A percentile compares a stretch with the other conserved stretches of the same genome.
Conservation (phyloP, 2,797 vertebrate species). For the Enteromius mattozi region DNA sequence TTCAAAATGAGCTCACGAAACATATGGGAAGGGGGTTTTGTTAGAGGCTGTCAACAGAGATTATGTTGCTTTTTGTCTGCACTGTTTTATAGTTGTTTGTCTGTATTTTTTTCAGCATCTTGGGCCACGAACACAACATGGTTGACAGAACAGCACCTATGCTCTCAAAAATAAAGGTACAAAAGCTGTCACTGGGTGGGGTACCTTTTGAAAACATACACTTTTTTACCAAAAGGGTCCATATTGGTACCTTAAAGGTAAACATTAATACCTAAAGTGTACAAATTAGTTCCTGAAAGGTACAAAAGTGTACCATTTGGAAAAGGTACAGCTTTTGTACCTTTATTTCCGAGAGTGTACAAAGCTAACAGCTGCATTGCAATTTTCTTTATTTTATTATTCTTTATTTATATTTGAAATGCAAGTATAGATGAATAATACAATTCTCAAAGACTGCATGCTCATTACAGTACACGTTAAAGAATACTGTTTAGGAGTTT, state of each 20-base stretch:
- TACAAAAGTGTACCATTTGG: too few relatives aligned
- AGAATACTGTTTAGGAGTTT: not conserved
- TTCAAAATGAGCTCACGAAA: conserved; percentile 29
- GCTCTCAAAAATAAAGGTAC: too few relatives aligned
- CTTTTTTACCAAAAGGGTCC: too few relatives aligned
- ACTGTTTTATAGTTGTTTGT: not conserved
- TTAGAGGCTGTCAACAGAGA: not conserved
- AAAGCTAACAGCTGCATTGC: not conserved
- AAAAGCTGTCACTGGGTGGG: too few relatives aligned
- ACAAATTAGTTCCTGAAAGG: too few relatives aligned
- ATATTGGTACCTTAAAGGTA: too few relatives aligned
- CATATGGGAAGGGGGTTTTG: conserved; percentile 4
- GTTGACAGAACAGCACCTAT: too few relatives aligned
- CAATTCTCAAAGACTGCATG: not conserved
- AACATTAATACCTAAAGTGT: too few relatives aligned
- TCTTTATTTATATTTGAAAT: not conserved
- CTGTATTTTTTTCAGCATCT: not conserved
- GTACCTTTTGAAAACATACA: too few relatives aligned
- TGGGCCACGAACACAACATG: too few relatives aligned
- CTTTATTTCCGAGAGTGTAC: too few relatives aligned
- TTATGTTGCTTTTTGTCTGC: not conserved
- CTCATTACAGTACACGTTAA: not conserved
- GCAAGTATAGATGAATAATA: not conserved
- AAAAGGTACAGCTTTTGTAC: too few relatives aligned
- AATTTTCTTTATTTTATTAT: not conserved